phyloP scores from a whole-genome alignment of 2,113 vertebrate genomes.

The Engystomops pustulosus region DNA sequence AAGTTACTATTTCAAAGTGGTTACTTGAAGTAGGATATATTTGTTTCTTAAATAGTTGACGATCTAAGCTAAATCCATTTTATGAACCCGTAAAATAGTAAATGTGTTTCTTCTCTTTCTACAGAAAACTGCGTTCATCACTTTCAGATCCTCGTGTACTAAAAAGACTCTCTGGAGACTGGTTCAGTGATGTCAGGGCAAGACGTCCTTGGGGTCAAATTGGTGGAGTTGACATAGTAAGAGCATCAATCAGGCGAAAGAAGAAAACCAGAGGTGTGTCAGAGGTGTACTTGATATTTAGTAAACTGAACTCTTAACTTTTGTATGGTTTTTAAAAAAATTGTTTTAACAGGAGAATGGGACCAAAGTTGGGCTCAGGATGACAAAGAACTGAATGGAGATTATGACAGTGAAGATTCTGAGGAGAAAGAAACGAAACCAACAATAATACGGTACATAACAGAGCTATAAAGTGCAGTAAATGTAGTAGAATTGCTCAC shows the following conservation, averaged over 20 bases:
- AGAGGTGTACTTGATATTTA: not conserved
- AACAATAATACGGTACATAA: constrained; percentile 30
- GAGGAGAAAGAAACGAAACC: not conserved
- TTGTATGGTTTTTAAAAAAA: not conserved
- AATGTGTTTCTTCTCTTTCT: not conserved
- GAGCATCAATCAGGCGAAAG: constrained; percentile 85
- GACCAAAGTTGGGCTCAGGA: constrained; percentile 35
- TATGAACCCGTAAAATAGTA: not conserved
- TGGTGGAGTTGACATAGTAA: constrained; percentile 82
- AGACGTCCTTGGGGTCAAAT: constrained; percentile 76
- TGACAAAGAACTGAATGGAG: constrained; percentile 27
- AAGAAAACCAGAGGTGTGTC: constrained; percentile 79
- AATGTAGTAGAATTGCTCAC: too few species aligned
- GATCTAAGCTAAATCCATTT: too few species aligned
- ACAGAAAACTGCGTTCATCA: constrained; percentile 80
- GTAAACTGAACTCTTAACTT: not conserved
- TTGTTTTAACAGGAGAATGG: constrained; percentile 34
- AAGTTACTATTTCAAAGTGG: too few species aligned
- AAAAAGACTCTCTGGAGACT: constrained; percentile 81
- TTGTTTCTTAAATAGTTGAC: too few species aligned
- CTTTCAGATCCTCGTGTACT: constrained; percentile 77
- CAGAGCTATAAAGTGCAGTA: too few species aligned
- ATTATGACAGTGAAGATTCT: constrained; percentile 29
- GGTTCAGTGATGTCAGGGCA: constrained; percentile 84
- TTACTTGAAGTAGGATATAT: too few species aligned